Evolutionary conservation across 2,797 vertebrate genomes (phyloP).

Genomic region (Mycteria americana): DNA sequence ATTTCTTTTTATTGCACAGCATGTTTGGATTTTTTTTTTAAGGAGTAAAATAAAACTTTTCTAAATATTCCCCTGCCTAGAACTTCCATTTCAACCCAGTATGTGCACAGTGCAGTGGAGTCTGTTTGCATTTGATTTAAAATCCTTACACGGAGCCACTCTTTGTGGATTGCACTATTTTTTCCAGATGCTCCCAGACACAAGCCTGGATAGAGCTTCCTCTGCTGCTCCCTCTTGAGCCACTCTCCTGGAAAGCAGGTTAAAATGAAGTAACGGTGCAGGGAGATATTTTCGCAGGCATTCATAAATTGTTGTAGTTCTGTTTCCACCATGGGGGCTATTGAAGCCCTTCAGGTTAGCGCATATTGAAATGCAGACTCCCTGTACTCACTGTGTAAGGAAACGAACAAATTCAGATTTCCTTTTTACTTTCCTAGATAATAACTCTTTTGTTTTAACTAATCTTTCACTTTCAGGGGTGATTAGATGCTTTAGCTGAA

Average conservation of each 20-base stretch:
- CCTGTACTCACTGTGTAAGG: neutral
- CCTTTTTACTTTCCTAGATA: neutral
- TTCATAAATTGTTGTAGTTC: neutral
- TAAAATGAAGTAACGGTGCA: neutral
- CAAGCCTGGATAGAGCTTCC: neutral
- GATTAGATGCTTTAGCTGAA: conserved; percentile 40
- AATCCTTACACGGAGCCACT: neutral
- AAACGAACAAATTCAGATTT: neutral
- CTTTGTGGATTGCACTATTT: neutral
- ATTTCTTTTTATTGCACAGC: neutral
- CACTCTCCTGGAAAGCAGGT: neutral
- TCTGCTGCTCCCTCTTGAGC: neutral
- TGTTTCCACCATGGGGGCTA: neutral
- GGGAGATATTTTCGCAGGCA: neutral
- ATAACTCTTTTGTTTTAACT: conserved; percentile 35
- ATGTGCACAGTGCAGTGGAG: neutral
- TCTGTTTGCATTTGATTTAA: neutral
- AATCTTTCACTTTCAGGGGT: conserved; percentile 37
- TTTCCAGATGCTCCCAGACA: neutral
- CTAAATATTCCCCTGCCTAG: neutral
- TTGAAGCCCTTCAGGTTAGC: neutral
- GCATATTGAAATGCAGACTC: neutral
- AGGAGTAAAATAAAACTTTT: neutral
- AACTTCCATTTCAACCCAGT: neutral
- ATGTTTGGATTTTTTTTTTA: neutral